phyloP scores from a whole-genome alignment of 2,888 invertebrate genomes.

The Trissolcus brochymenae region DNA sequence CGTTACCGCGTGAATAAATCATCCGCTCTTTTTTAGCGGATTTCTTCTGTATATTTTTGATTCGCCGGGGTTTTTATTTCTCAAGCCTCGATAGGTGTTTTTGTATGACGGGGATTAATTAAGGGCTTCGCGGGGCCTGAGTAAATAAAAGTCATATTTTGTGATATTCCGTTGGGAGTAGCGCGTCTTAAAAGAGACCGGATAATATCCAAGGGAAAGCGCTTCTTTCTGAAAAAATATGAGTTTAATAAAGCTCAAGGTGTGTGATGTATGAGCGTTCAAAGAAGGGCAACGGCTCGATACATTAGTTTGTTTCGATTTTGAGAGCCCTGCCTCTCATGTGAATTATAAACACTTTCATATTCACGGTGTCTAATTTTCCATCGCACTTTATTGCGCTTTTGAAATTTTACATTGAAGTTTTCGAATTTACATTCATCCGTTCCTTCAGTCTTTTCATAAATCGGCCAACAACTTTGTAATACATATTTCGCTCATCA shows the following conservation, averaged over 20 bases:
- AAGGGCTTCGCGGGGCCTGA: background rate
- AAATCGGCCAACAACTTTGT: background rate
- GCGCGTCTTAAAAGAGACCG: slow-evolving; percentile 28
- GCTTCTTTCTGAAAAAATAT: slow-evolving; percentile 70
- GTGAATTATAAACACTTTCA: background rate
- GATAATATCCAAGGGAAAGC: slow-evolving; percentile 24
- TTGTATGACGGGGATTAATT: slow-evolving; percentile 23
- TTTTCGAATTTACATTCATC: background rate
- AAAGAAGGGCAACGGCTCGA: slow-evolving; percentile 66
- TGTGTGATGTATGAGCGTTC: slow-evolving; percentile 72
- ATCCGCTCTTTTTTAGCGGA: slow-evolving; percentile 19
- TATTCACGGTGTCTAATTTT: slow-evolving; percentile 3
- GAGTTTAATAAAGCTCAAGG: slow-evolving; percentile 75
- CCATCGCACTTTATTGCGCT: background rate
- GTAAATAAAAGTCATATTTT: slow-evolving; percentile 26
- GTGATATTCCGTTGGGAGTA: slow-evolving; percentile 14
- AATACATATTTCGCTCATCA: slow-evolving; percentile 6
- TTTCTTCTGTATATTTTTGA: slow-evolving; percentile 21
- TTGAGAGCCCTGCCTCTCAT: slow-evolving; percentile 53
- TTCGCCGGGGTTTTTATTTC: slow-evolving; percentile 17
- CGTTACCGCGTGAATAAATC: slow-evolving; percentile 50
- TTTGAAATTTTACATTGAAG: background rate
- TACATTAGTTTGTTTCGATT: slow-evolving; percentile 72
- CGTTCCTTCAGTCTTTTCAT: background rate
- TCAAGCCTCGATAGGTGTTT: slow-evolving; percentile 22